Evolutionary conservation across 2,888 invertebrate species (phyloP), one percentile per base, ranked within the genome.

Genomic region (Drosophila vallismaia): DNA sequence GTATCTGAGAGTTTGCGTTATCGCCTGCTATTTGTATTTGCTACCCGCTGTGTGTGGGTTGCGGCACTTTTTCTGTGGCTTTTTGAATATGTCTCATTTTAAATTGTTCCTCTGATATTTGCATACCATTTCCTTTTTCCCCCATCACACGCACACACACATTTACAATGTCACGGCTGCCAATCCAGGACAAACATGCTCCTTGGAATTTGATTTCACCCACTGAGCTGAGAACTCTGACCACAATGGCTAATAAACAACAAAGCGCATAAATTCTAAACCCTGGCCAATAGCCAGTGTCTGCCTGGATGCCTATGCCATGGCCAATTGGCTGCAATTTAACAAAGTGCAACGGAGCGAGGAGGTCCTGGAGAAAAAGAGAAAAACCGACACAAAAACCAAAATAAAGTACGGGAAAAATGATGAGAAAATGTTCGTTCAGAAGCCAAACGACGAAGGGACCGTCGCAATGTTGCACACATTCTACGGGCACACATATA

Each of bases 261-360:
- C 81, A 76, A 69, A 76, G 74, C 73, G 77, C 83, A 89, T 89
- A 88, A 88, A 88, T 89, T 81, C 72, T 62, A 50, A 51, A 44
- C 69, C 51, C 62, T 44, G 50, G 51, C 67, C 53, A 29, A 26
- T 26, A 33, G 52, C 38, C 48, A 46, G 26, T 53, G 54, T 45
- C 36, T 48, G 71, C 19, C 36, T n/a, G 49, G 52, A 57, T 62
- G 62, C 73, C 85, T 71, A 58, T 59, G 81, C 75, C 83, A 86
- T 76, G 85, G 78, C 76, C 89, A 88, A 88, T 89, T 89, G 89
- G 77, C 71, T 89, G 89, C 89, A 89, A 88, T 88, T 85, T 81
- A 89, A 81, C 86, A 89, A 89, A 88, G 79, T 89, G 89, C 89
- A 89, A 67, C 75, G 71, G 67, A 73, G 69, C 79, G 75, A 75